Base-by-base conservation (phyloP, 2,888 invertebrate genomes). In the Drosophila pseudotalamancana region DNA sequence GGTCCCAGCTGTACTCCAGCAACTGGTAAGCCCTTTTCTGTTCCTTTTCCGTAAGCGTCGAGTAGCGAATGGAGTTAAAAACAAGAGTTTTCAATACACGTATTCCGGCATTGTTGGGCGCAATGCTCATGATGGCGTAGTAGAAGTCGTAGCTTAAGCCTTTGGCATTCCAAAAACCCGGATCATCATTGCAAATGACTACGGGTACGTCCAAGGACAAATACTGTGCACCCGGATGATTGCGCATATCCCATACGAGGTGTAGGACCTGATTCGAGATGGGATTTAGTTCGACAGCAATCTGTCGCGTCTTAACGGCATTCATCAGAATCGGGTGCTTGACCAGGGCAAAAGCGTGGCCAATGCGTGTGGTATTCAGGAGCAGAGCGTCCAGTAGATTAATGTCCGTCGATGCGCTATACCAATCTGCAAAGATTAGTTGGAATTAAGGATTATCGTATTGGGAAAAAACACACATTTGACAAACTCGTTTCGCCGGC, bases 81-180 rank as follows among this genome's bases (percentile, higher is more conserved):
- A 94, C 94, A 1, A 95, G 90, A 61, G 93, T 92, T 76, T 95
- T 95, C 1, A 95, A 90, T 6, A 93, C 90, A 50, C 92, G 92
- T 8, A 95, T 85, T 25, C 94, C 95, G 0, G 93, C 92, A 49
- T 92, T 90, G 25, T 91, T 90, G 1, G 94, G 93, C 42, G 94
- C 93, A 77, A 95, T 92, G 4, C 93, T 94, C 93, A 95, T 93
- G 71, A 95, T 94, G 1, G 93, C 93, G 80, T 94, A 92, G 87
- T 95, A 95, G 87, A 94, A 94, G 80, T 95, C 95, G 80, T 94
- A 94, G 72, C 94, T 94, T 1, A 95, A 86, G 0, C 92, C 94
- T 32, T 91, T 92, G 0, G 93, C 92, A 25, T 92, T 93, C 94
- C 94, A 95, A 11, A 93, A 92, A 0, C 94, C 93, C 0, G 95